Conservation (phyloP, 2,797 vertebrate species). For the Sebastes diaconus region DNA sequence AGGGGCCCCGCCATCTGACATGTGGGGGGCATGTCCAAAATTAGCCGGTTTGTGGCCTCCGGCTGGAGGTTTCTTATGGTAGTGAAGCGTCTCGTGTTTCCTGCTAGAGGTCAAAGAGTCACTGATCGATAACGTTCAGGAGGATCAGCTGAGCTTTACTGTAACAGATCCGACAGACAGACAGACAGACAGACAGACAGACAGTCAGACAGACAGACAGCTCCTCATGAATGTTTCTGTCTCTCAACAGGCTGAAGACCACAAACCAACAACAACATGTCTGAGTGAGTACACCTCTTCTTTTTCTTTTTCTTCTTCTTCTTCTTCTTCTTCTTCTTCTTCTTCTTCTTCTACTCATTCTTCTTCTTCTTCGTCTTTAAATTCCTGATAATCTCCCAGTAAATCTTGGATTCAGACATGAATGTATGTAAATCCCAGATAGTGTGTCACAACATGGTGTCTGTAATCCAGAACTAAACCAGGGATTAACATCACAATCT, state of each 20-base stretch:
- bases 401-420: neutral
- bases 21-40: conserved; percentile 16
- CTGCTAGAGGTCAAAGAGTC: conserved; percentile 25
- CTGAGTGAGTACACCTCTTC: conserved; percentile 71
- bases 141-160: neutral
- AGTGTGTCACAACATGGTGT: neutral
- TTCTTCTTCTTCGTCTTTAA: neutral
- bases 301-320: neutral
- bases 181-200: too few relatives aligned
- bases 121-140: conserved; percentile 21
- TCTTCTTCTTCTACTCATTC: neutral
- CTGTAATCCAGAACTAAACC: neutral
- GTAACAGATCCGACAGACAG: too few relatives aligned
- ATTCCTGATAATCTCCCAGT: neutral
- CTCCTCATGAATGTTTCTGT: conserved; percentile 3
- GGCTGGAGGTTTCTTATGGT: conserved; percentile 14
- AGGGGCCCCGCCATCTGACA: too few relatives aligned
- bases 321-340: neutral
- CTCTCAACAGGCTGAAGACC: conserved; percentile 53
- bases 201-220: too few relatives aligned
- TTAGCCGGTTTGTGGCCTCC: conserved; percentile 54
- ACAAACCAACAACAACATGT: conserved; percentile 51
- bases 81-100: conserved; percentile 29
- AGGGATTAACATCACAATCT: neutral
- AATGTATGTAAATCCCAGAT: too few relatives aligned